These are phyloP conservation scores for Sciaenops ocellatus DNA, from an alignment of 2,797 vertebrate genomes.

Conservation along the genomic window DNA sequence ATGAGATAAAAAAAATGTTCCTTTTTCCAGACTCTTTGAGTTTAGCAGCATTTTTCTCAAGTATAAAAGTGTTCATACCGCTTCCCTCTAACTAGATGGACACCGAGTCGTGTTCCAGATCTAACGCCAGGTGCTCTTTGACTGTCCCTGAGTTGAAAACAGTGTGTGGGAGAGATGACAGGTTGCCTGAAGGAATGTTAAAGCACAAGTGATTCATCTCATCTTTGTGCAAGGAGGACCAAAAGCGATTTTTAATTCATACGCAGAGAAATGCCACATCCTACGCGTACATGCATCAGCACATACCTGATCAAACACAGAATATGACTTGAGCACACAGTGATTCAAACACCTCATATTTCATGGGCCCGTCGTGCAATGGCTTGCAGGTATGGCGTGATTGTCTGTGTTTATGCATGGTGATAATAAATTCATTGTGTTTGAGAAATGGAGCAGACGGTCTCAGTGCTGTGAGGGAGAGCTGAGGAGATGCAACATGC, in stretches of 20 bases:
- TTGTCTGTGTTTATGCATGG: constrained; percentile 57
- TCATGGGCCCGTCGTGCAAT: constrained; percentile 12
- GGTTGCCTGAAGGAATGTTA: constrained; percentile 73
- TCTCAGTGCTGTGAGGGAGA: constrained; percentile 58
- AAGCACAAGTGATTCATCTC: constrained; percentile 77
- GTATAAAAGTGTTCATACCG: constrained; percentile 9
- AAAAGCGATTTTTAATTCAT: constrained; percentile 75
- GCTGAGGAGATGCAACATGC: constrained; percentile 65
- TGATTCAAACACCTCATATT: constrained; percentile 35
- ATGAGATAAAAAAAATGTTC: neutral
- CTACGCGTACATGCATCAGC: constrained; percentile 58
- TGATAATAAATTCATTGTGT: constrained; percentile 78
- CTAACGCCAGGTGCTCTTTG: constrained; percentile 69
- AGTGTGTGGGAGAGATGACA: constrained; percentile 78
- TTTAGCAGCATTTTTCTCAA: constrained; percentile 18
- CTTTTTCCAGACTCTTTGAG: constrained; percentile 6
- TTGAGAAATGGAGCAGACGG: constrained; percentile 76
- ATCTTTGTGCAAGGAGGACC: constrained; percentile 48
- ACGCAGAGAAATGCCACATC: constrained; percentile 69
- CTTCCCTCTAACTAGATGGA: constrained; percentile 37
- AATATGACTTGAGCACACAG: constrained; percentile 30
- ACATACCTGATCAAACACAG: constrained; percentile 54
- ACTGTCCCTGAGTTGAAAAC: constrained; percentile 65
- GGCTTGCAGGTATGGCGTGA: constrained; percentile 41
- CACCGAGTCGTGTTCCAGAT: constrained; percentile 43